These are phyloP conservation scores for Galago senegalensis DNA, from an alignment of 2,797 vertebrate species.

Conservation along the genomic window DNA sequence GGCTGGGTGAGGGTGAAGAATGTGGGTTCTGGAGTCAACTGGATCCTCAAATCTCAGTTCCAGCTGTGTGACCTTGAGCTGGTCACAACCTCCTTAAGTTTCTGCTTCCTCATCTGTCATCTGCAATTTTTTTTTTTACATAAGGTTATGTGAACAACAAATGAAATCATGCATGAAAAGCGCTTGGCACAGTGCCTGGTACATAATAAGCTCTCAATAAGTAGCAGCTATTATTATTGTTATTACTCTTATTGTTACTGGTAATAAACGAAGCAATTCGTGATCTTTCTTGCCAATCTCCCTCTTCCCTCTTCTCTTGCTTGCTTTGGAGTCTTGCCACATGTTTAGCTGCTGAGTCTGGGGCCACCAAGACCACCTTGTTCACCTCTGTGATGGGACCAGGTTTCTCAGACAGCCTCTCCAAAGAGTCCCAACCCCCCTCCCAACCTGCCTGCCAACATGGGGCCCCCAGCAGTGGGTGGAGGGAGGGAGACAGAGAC, in stretches of 20 bases:
- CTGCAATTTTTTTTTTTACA: not conserved
- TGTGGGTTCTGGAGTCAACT: not conserved
- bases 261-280: conserved; percentile 30
- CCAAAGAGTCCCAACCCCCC: conserved; percentile 17
- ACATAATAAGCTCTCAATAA: conserved; percentile 57
- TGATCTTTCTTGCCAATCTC: conserved; percentile 12
- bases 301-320: not conserved
- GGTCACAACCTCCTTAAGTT: conserved; percentile 17
- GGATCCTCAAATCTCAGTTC: conserved; percentile 28
- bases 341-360: not conserved
- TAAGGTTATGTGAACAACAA: conserved; percentile 38
- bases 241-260: not conserved
- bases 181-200: conserved; percentile 30
- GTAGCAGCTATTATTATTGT: not conserved
- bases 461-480: conserved; percentile 21
- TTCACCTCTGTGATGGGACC: not conserved
- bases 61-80: conserved; percentile 7
- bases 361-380: not conserved
- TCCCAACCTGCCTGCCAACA: conserved; percentile 36
- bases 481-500: conserved; percentile 53
- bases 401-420: conserved; percentile 45
- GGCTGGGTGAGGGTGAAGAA: not conserved
- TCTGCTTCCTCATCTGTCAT: conserved; percentile 65
- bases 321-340: not conserved
- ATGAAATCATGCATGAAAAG: conserved; percentile 47